Conservation (phyloP, 2,888 invertebrate species). For the Aphodius granarius region DNA sequence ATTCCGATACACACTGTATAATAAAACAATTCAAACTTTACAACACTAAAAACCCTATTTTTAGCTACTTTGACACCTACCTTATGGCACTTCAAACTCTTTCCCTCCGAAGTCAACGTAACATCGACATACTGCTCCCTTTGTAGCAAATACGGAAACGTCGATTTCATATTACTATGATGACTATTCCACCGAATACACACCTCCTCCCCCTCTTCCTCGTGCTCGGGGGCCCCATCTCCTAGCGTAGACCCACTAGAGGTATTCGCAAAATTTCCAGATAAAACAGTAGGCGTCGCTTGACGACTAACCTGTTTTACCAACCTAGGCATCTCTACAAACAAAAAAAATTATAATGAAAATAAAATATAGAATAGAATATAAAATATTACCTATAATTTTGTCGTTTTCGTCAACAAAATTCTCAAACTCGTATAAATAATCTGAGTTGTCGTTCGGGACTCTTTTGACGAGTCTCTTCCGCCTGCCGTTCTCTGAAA, state of each 20-base stretch:
- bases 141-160: slow-evolving; percentile 56
- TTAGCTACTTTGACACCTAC: slow-evolving; percentile 38
- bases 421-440: slow-evolving; percentile 20
- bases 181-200: slow-evolving; percentile 61
- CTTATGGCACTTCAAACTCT: slow-evolving; percentile 59
- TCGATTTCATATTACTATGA: slow-evolving; percentile 58
- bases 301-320: background rate
- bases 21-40: no score
- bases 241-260: slow-evolving; percentile 2
- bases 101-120: slow-evolving; percentile 59
- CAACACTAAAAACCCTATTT: background rate
- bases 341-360: no score
- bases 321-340: background rate
- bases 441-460: slow-evolving; percentile 5
- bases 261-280: slow-evolving; percentile 4
- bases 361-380: no score
- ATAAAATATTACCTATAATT: background rate
- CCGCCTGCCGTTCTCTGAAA: slow-evolving; percentile 12
- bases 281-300: background rate
- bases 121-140: slow-evolving; percentile 60
- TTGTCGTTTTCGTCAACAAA: background rate
- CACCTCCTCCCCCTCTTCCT: slow-evolving; percentile 43
- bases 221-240: background rate
- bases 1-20: no score
- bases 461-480: slow-evolving; percentile 14